Base-by-base conservation (phyloP, 2,797 vertebrate species). In the Merluccius polli region DNA sequence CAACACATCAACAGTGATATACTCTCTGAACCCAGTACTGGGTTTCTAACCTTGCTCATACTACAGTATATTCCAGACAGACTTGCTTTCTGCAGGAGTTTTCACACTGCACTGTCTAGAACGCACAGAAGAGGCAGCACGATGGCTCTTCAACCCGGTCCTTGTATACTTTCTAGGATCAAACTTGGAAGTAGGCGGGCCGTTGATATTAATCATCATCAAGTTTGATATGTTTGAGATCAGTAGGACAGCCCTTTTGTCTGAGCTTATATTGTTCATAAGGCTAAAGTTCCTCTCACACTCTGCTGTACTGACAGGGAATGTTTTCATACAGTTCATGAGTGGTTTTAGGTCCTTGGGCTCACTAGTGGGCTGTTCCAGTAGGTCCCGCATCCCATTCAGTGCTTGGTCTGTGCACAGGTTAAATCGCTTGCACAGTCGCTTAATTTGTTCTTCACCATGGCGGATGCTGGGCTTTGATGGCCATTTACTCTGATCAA, bases 191-290 rank as follows among this genome's bases (percentile, higher is more conserved):
- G 77, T 67, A 71, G 52, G 76, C 13, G 70, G 70, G 38, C 80
- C 65, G 1, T 81, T 75, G 63, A 68, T 67, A 32, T 75, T 78
- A 30, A 71, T 75, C 77, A 71, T 73, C 77, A 78, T 75, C 15
- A 75, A 75, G 76, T 78, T 80, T 72, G 75, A 80, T 44, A 75
- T 80, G 69, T 80, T 78, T 78, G 73, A 76, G 33, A 73, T 27
- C 71, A 76, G 77, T 35, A 78, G 71, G 71, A 63, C 59, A 75
- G 73, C 70, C 79, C 71, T 78, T 44, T 78, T 63, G 33, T 81
- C 74, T 74, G 77, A 29, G 80, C 27, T 77, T 73, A 78, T 76
- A 36, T 76, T 77, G 72, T 70, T 79, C 69, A 76, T 76, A 73
- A 72, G 74, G 65, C 44, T 81, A 71, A 78, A 74, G 74, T 78